Evolutionary conservation across 2,888 invertebrate species (phyloP), one percentile per base, ranked within the genome.

Genomic region (Hemaris fuciformis): DNA sequence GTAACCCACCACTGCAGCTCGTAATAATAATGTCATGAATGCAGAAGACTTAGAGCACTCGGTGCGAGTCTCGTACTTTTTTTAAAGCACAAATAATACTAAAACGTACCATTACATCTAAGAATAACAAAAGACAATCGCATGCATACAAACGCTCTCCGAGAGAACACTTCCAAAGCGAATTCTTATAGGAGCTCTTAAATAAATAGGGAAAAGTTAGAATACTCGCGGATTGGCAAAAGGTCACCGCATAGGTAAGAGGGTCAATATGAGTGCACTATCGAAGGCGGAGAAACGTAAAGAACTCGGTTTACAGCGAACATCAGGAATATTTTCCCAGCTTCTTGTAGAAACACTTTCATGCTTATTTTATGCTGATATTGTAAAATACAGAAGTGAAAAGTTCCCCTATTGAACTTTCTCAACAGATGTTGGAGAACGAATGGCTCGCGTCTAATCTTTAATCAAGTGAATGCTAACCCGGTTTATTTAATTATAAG

Each of bases 241-340:
- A 69, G 63, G 62, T 64, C 63, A 59, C 60, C 60, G 63, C 64
- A 64, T 64, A 66, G 60, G 46, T 63, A 62, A 62, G 23, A 57
- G 57, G 65, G 60, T 64, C 61, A 64, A 66, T 65, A 66, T 61
- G 60, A 62, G 31, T 53, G 53, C 53, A 53, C 53, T 53, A 62
- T 48, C 45, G 45, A 34, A 48, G 56, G 27, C 53, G 23, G 38
- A 46, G 61, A 59, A 63, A 60, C 60, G 61, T 60, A 38, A 48
- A 53, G 53, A 53, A 53, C 31, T 53, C 64, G 61, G 34, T 60
- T 63, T 61, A 63, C 46, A 61, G 48, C 63, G 18, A 38, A 53
- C 57, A 43, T 60, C 27, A 25, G 20, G 15, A 23, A 60, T 45
- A 23, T 41, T 58, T 25, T 38, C 18, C 41, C 41, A 38, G 46